A percentile compares a stretch with the other conserved stretches of the same genome.
These are phyloP conservation scores for Mormyrus hasselquistii DNA, from an alignment of 2,797 vertebrate species.

Conservation along the genomic window DNA sequence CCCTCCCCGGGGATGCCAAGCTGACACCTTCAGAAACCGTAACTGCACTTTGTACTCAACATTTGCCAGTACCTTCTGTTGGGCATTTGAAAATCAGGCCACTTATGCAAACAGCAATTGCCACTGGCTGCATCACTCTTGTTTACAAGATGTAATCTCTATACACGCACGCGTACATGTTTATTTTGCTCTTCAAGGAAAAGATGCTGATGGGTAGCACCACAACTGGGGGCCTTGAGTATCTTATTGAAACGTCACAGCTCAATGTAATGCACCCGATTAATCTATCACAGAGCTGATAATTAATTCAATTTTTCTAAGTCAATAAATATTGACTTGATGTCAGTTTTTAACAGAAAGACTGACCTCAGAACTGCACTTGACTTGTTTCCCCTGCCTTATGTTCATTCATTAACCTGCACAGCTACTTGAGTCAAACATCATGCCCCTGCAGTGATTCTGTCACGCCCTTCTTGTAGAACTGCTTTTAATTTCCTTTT, in stretches of 20 bases:
- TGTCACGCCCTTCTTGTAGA: background rate
- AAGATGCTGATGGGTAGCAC: background rate
- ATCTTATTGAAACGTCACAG: background rate
- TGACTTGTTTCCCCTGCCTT: background rate
- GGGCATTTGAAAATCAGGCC: slow-evolving; percentile 14
- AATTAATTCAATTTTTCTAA: background rate
- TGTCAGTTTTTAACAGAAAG: background rate
- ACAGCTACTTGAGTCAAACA: background rate
- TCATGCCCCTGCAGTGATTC: background rate
- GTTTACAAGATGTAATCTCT: slow-evolving; percentile 36
- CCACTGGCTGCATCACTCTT: slow-evolving; percentile 37
- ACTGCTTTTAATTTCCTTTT: background rate
- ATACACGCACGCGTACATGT: background rate
- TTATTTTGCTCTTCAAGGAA: slow-evolving; percentile 28
- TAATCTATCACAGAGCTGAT: background rate
- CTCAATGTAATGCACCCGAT: background rate
- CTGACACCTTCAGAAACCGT: background rate
- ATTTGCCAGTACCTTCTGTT: background rate
- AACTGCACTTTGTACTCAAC: slow-evolving; percentile 31
- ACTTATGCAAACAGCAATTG: slow-evolving; percentile 29
- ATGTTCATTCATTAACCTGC: background rate
- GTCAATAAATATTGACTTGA: background rate
- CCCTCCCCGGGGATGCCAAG: background rate
- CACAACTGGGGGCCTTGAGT: background rate
- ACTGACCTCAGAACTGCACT: background rate